Evolutionary conservation across 2,888 invertebrate species (phyloP), one percentile per base, ranked within the genome.

Genomic region (Trichogramma dendrolimi): DNA sequence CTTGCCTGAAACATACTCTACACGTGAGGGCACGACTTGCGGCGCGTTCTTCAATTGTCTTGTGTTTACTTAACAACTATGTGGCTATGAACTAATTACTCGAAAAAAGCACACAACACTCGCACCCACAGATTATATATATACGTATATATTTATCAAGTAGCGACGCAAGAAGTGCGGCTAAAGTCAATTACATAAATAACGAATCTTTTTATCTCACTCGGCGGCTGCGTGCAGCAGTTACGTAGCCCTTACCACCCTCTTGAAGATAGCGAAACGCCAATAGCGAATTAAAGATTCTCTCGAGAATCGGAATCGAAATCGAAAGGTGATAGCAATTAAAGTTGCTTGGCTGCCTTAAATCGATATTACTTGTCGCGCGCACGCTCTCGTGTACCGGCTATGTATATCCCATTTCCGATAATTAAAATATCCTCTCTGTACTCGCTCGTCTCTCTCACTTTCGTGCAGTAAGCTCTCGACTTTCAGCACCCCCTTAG

Each of bases 1-100:
- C 86, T 91, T 91, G 79, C 91, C 91, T 85, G 87, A 81, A 81
- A 80, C 79, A 78, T 79, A 79, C 78, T 79, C 79, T 79, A 78
- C 75, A 73, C 76, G 79, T 79, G 73, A 79, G 78, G 27, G 76
- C 77, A 78, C 78, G 71, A 79, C 77, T 79, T 79, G 78, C 74
- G 78, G 63, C 63, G 66, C 61, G 63, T 66, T 66, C 66, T 66
- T 39, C 27, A 58, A 62, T 6, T 63, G 58, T 27, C 61, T 63
- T 61, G 57, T 55, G 41, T 53, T 54, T 47, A 8, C 59, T 63
- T 60, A 27, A 58, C n/a, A 44, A 50, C 48, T 62, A 62, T 38
- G 8, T 46, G 27, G 27, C 27, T 27, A 27, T 27, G 27, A 27
- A 27, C 27, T 27, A 27, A 27, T 27, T 27, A 27, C 27, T 27